Conservation (phyloP, 37 sponge, comb jelly and placozoan genomes). For the Amphimedon queenslandica region DNA sequence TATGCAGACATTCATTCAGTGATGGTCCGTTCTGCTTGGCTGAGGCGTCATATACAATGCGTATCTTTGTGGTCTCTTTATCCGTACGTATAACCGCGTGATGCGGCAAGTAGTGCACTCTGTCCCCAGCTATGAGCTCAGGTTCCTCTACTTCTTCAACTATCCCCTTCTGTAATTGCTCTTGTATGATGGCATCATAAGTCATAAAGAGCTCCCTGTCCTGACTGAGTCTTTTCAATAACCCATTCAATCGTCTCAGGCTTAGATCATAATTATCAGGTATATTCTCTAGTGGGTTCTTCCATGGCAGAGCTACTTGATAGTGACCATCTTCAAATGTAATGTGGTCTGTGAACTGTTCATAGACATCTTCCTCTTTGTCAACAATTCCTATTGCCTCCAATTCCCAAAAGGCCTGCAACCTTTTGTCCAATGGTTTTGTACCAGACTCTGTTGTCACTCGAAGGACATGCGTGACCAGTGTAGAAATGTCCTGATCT, state of each 20-base stretch:
- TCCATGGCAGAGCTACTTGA: slow-evolving; percentile 37
- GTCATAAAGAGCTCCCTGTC: slow-evolving; percentile 3
- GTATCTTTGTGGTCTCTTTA: not conserved
- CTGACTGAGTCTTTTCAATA: slow-evolving; percentile 11
- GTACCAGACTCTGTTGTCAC: not conserved
- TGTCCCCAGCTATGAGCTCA: not conserved
- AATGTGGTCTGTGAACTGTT: slow-evolving; percentile 4
- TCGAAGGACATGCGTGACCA: slow-evolving; percentile 7
- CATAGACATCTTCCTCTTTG: slow-evolving; percentile 5
- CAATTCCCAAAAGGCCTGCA: slow-evolving; percentile 36
- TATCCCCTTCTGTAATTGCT: slow-evolving; percentile 16
- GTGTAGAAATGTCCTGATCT: not conserved
- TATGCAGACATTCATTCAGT: not conserved
- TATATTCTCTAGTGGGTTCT: not conserved
- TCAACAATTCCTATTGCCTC: slow-evolving; percentile 21
- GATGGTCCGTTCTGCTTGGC: not conserved
- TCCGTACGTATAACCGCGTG: not conserved
- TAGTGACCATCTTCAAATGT: slow-evolving; percentile 22
- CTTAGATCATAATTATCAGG: slow-evolving; percentile 30
- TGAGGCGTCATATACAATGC: not conserved
- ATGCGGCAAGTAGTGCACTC: not conserved
- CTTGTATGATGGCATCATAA: slow-evolving; percentile 25
- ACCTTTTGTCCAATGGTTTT: not conserved
- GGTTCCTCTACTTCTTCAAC: slow-evolving; percentile 5
- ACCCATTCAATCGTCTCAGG: slow-evolving; percentile 13